Evolutionary conservation across 2,888 invertebrate genomes (phyloP).

Genomic region (Metalampra italica): DNA sequence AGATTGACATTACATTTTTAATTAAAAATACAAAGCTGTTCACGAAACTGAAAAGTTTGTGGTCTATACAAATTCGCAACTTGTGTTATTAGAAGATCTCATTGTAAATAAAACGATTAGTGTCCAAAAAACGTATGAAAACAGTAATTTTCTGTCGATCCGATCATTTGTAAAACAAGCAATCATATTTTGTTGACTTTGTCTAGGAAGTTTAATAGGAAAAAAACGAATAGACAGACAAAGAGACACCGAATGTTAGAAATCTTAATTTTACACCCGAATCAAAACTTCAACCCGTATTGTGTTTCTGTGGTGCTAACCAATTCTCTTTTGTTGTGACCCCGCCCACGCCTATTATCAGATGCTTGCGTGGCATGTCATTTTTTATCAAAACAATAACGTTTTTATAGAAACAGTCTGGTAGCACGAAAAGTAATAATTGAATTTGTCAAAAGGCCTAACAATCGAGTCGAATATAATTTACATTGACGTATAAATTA

Average conservation of each 20-base stretch:
- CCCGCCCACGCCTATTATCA: slow-evolving; percentile 75
- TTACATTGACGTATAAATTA: slow-evolving; percentile 53
- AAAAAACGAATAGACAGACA: slow-evolving; percentile 52
- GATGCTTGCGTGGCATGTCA: slow-evolving; percentile 70
- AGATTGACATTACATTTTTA: too few species aligned
- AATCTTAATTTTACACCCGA: slow-evolving; percentile 75
- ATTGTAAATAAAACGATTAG: slow-evolving; percentile 26
- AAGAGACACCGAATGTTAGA: slow-evolving; percentile 52
- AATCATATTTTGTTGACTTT: slow-evolving; percentile 32
- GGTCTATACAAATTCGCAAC: slow-evolving; percentile 19
- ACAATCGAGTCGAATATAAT: slow-evolving; percentile 51
- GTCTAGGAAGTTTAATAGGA: slow-evolving; percentile 44
- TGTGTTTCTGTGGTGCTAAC: slow-evolving; percentile 69
- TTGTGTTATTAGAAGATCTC: slow-evolving; percentile 15
- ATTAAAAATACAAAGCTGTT: too few species aligned
- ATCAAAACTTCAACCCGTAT: slow-evolving; percentile 62
- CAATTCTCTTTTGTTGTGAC: slow-evolving; percentile 67
- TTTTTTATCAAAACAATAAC: slow-evolving; percentile 78
- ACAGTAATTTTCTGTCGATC: slow-evolving; percentile 42
- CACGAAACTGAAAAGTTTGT: too few species aligned
- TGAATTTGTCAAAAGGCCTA: slow-evolving; percentile 56
- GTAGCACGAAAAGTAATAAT: slow-evolving; percentile 46
- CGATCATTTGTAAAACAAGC: slow-evolving; percentile 55
- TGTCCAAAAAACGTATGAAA: slow-evolving; percentile 21
- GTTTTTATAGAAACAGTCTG: slow-evolving; percentile 42